Evolutionary conservation across 2,113 vertebrate species (phyloP), one percentile per base, ranked within the genome.

Genomic region (Labrus mixtus): DNA sequence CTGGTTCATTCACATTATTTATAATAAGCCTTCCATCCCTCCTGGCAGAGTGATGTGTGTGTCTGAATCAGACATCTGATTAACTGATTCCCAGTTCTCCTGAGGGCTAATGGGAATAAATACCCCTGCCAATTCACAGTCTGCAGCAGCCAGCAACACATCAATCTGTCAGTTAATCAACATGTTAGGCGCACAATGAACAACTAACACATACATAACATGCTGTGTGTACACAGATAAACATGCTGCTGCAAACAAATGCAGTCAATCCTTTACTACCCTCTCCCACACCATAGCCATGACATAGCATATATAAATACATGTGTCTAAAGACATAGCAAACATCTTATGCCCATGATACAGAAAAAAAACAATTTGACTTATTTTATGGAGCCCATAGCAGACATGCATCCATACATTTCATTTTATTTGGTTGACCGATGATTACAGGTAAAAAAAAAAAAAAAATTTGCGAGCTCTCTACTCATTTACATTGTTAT

Each of bases 51-150:
- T 25, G 76, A 70, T 68, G 54, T 60, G 75, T 79, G 69, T 67
- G 76, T 75, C 36, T 83, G 82, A 76, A 48, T 48, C 16, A 48
- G 46, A 48, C 57, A 63, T 72, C 77, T 84, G 83, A 90, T 89
- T 87, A 91, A 78, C 69, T 72, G 55, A 89, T 87, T 84, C 62
- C 63, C 51, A 67, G 22, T 69, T 73, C 60, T 83, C 79, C 64
- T 19, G 43, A 51, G 65, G 64, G 67, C 83, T 84, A 82, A 87
- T 85, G 74, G 87, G 73, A 92, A 90, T 83, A 83, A 88, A 87
- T 83, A 82, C 62, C 46, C 62, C 63, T 75, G 81, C 78, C 87
- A 87, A 85, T 87, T 81, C 78, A 83, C 75, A 74, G 63, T 69
- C 83, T 75, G 78, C 68, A 1, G 62, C 76, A 81, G 75, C 76